Evolutionary conservation across 2,888 invertebrate species (phyloP), one percentile per base, ranked within the genome.

Genomic region (Branchellion lobata): DNA sequence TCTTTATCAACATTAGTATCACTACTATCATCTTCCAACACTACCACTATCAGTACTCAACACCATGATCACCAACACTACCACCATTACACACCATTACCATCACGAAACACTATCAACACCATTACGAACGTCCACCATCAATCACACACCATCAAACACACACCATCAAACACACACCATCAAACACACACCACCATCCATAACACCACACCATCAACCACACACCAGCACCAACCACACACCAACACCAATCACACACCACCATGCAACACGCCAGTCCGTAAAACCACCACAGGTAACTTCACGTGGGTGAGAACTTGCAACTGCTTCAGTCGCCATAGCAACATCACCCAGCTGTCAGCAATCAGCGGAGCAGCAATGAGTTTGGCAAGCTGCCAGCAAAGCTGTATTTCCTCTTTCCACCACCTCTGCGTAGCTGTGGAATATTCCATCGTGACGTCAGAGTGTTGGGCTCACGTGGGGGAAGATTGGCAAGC

Each of bases 391-490:
- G 5, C 29, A 24, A 47, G 36, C 24, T 74, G 74, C 53, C n/a
- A 47, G 27, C 24, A 40, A n/a, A 27, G 27, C 29, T 74, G 74
- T 29, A 47, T 51, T 18, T n/a, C 47, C 27, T n/a, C 47, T 1
- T 74, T 47, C 31, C n/a, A 47, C 29, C 24, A 74, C 27, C 21
- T 47, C n/a, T 74, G 74, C 53, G n/a, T 51, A 8, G 47, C 47
- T 18, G 53, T 74, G 27, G 47, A 74, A 8, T 74, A 27, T 51
- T 36, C 74, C 11, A 8, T 24, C n/a, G 51, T 51, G 47, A 74
- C 74, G 47, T 74, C 53, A 27, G 74, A 74, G 47, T 74, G 74
- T 31, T 74, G 74, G 74, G 21, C 53, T 11, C 74, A 47, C 27
- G 31, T 51, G 21, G 74, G 74, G 31, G 24, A 27, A 5, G 74